Conservation (phyloP, 2,113 vertebrate genomes). For the Falco punctatus region DNA sequence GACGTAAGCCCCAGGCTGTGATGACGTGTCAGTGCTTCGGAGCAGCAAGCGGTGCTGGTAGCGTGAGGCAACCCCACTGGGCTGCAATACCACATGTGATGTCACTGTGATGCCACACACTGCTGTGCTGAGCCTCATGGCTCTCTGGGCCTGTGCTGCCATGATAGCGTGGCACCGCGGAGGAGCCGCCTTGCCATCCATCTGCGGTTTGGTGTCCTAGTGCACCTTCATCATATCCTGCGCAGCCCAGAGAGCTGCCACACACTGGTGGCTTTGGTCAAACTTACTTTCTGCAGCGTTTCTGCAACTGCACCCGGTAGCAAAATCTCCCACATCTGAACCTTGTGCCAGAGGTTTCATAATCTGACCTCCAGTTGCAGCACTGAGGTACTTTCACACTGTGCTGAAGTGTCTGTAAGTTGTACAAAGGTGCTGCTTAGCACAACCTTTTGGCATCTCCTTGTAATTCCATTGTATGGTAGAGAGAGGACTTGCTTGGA, state of each 20-base stretch:
- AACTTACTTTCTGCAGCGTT: not conserved
- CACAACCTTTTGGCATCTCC: not conserved
- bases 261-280: accelerated
- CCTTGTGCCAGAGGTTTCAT: not conserved
- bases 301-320: not conserved
- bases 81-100: accelerated
- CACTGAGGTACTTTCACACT: accelerated
- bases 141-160: not conserved
- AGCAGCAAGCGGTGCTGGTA: not conserved
- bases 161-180: accelerated
- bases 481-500: not conserved
- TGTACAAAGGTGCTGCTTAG: not conserved
- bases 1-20: not conserved
- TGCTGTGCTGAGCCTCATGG: not conserved
- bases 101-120: accelerated
- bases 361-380: not conserved
- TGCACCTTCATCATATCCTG: accelerated
- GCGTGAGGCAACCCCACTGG: accelerated
- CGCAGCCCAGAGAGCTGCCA: accelerated
- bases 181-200: accelerated
- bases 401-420: accelerated
- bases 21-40: not conserved
- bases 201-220: accelerated
- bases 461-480: not conserved
- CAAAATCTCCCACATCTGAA: not conserved